phyloP scores from a whole-genome alignment of 2,113 vertebrate species.

The Heterocephalus glaber region DNA sequence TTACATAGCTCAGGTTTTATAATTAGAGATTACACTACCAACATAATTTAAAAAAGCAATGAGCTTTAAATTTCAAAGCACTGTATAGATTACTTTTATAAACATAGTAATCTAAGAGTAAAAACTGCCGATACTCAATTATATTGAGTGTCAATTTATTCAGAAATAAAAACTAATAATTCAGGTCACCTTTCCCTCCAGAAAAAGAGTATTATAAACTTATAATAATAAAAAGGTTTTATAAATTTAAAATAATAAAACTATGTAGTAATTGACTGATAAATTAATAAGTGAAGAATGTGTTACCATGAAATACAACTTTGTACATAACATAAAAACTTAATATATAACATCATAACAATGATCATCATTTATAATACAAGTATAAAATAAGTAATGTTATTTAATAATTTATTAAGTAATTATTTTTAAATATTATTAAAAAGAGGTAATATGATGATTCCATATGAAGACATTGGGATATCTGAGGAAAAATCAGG shows the following conservation, averaged over 20 bases:
- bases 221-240: neutral
- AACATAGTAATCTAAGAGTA: neutral
- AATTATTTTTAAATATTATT: conserved; percentile 22
- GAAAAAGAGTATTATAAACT: neutral
- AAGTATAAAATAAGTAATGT: neutral
- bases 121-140: neutral
- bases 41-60: conserved; percentile 31
- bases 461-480: neutral
- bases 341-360: neutral
- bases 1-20: neutral
- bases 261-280: neutral
- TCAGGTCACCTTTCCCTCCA: neutral
- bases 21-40: neutral
- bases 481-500: neutral
- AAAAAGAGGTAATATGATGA: neutral
- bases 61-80: conserved; percentile 44
- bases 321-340: conserved; percentile 22
- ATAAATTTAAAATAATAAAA: conserved; percentile 28
- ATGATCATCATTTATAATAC: neutral
- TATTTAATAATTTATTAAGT: too few relatives aligned
- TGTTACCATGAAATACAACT: conserved; percentile 1
- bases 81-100: neutral
- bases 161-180: neutral
- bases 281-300: conserved; percentile 26
- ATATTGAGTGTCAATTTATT: neutral